A percentile compares a stretch with the other conserved stretches of the same genome.
Conservation (phyloP, 2,113 vertebrate species). For the Hiodon tergisus region DNA sequence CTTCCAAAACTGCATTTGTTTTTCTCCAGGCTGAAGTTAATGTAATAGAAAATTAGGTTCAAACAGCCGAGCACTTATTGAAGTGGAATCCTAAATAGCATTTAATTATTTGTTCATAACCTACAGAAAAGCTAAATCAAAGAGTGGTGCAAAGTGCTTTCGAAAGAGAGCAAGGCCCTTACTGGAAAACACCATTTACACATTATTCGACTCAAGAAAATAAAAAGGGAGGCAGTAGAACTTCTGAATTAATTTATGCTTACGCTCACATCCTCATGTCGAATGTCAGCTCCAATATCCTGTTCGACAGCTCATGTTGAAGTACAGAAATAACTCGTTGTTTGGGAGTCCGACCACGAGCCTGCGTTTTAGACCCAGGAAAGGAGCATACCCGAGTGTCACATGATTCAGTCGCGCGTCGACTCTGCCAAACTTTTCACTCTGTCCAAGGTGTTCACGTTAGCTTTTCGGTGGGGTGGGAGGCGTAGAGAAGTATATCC, state of each 20-base stretch:
- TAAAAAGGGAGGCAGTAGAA: background rate
- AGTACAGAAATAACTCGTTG: background rate
- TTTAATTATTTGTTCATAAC: slow-evolving; percentile 51
- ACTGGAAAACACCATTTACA: background rate
- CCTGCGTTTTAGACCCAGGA: background rate
- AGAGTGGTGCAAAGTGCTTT: background rate
- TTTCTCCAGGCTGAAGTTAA: slow-evolving; percentile 44
- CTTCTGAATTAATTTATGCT: slow-evolving; percentile 4
- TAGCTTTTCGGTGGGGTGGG: background rate
- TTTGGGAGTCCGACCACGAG: background rate
- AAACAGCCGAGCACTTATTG: slow-evolving; percentile 47
- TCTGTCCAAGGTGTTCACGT: background rate
- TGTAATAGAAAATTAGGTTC: slow-evolving; percentile 55
- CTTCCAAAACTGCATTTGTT: slow-evolving; percentile 11
- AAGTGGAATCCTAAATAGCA: slow-evolving; percentile 50
- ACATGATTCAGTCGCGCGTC: background rate
- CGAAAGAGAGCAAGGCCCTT: background rate
- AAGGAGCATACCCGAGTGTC: background rate
- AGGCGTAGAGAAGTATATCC: background rate
- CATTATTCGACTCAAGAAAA: background rate
- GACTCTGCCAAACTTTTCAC: background rate
- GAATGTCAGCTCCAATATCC: background rate
- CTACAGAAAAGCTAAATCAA: slow-evolving; percentile 30
- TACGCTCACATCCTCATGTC: background rate
- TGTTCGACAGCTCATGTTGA: background rate